Percentiles rank a stretch among this genome's conserved stretches.
These are phyloP conservation scores for Thripadectes ignobilis DNA, from an alignment of 2,797 vertebrate genomes.

Conservation along the genomic window DNA sequence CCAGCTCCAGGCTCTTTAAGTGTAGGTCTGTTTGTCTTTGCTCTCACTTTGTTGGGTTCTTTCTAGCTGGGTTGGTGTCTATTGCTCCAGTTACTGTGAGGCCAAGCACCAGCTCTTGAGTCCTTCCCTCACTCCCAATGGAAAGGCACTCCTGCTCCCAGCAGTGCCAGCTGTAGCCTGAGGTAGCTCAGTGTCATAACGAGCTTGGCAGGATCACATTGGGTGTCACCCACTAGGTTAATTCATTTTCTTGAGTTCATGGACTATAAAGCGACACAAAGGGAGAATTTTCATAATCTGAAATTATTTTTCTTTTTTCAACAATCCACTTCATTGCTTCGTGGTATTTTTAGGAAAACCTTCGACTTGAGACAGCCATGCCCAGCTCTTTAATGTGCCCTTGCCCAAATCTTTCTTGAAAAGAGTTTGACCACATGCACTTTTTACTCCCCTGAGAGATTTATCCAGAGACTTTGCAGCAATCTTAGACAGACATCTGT, in stretches of 20 bases:
- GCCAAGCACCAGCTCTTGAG: background rate
- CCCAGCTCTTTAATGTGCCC: background rate
- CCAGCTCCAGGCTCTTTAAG: background rate
- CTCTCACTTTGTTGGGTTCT: background rate
- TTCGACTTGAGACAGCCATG: background rate
- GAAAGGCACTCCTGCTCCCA: background rate
- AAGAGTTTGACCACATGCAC: background rate
- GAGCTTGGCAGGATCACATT: background rate
- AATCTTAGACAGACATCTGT: background rate
- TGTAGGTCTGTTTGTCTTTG: background rate
- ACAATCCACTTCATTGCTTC: accelerated
- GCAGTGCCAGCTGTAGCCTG: background rate
- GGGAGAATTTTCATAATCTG: background rate
- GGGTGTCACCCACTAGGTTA: conserved; percentile 1
- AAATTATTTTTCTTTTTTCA: background rate
- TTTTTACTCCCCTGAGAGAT: background rate
- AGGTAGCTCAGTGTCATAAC: background rate
- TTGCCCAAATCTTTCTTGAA: background rate
- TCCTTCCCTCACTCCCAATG: background rate
- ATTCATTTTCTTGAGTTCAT: background rate
- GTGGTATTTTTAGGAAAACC: background rate
- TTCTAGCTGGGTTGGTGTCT: background rate
- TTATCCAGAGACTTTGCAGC: background rate
- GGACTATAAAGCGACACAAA: background rate
- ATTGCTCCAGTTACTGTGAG: background rate